A percentile compares a stretch with the other conserved stretches of the same genome.
Conservation (phyloP, 2,888 invertebrate species). For the Drepanosiphum platanoidis region DNA sequence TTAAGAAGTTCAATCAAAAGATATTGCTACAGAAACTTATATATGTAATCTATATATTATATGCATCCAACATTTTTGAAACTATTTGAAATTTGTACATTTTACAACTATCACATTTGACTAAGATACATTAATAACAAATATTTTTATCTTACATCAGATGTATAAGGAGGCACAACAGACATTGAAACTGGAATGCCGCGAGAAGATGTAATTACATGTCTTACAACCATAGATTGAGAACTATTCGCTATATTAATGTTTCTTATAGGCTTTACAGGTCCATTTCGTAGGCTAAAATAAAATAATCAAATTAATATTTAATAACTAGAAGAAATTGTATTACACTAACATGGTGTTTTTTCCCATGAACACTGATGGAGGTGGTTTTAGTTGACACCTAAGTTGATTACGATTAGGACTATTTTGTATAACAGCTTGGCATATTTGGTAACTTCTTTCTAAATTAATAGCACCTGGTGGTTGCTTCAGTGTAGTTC, state of each 20-base stretch:
- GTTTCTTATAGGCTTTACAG: not conserved
- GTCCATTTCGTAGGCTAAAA: slow-evolving; percentile 38
- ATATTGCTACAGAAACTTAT: too few relatives aligned
- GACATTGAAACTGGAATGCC: slow-evolving; percentile 73
- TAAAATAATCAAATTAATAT: not conserved
- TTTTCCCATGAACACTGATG: slow-evolving; percentile 72
- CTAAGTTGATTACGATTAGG: slow-evolving; percentile 88
- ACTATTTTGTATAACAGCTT: slow-evolving; percentile 87
- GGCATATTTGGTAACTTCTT: slow-evolving; percentile 92
- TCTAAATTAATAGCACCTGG: slow-evolving; percentile 92
- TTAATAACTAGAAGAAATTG: not conserved
- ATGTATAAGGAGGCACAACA: slow-evolving; percentile 67
- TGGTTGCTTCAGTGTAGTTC: slow-evolving; percentile 78
- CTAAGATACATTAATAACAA: too few relatives aligned
- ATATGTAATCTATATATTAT: too few relatives aligned
- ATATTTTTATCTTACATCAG: slow-evolving; percentile 34
- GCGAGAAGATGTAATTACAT: slow-evolving; percentile 72
- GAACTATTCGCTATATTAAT: slow-evolving; percentile 66
- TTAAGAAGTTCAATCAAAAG: too few relatives aligned
- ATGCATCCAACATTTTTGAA: too few relatives aligned
- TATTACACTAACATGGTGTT: slow-evolving; percentile 45
- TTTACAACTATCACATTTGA: too few relatives aligned
- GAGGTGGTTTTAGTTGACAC: slow-evolving; percentile 86
- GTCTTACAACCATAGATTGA: slow-evolving; percentile 75
- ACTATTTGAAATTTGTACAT: too few relatives aligned